phyloP scores from a whole-genome alignment of 1,140 invertebrate species.

The Hyles euphorbiae region DNA sequence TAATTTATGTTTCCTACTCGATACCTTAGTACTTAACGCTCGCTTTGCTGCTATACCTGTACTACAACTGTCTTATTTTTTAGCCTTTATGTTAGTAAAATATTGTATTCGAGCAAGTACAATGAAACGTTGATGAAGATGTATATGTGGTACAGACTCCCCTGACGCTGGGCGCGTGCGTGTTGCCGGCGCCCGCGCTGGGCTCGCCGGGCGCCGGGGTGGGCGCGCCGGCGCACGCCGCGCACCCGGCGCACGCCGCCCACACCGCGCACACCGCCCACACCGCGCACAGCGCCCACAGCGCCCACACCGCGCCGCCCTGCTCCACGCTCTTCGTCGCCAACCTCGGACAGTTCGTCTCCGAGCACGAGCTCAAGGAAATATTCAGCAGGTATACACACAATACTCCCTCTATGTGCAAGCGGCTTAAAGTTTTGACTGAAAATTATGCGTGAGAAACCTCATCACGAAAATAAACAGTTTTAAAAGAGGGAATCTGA shows the following conservation, averaged over 20 bases:
- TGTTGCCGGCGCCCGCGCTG: slow-evolving; percentile 86
- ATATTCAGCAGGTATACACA: slow-evolving; percentile 93
- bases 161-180: slow-evolving; percentile 86
- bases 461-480: background rate
- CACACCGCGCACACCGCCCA: slow-evolving; percentile 59
- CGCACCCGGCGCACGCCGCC: slow-evolving; percentile 4
- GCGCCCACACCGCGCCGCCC: slow-evolving; percentile 88
- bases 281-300: slow-evolving; percentile 87
- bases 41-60: no score
- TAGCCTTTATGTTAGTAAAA: no score
- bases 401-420: slow-evolving; percentile 4
- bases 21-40: no score
- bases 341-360: slow-evolving; percentile 96
- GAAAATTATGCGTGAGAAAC: slow-evolving; percentile 12
- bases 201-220: slow-evolving; percentile 90
- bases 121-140: background rate
- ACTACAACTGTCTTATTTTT: no score
- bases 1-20: no score
- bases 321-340: slow-evolving; percentile 98
- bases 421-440: slow-evolving; percentile 18
- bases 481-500: background rate
- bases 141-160: slow-evolving; percentile 78
- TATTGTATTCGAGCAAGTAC: no score
- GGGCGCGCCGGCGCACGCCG: slow-evolving; percentile 80
- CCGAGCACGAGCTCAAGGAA: slow-evolving; percentile 97